Conservation (phyloP, 2,113 vertebrate genomes). For the Elaphurus davidianus region DNA sequence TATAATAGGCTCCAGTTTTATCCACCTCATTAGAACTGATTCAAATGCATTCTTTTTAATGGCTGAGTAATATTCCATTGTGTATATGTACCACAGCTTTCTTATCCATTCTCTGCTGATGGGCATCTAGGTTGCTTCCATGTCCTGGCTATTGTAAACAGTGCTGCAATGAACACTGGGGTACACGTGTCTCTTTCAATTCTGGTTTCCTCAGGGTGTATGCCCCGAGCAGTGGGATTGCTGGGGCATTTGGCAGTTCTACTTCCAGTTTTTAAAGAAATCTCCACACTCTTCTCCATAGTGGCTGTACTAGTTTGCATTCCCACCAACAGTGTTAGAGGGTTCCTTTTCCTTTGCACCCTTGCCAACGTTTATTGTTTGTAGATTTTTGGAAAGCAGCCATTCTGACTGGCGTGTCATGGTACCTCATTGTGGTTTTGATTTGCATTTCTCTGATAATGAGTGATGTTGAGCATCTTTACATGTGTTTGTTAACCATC, state of each 20-base stretch:
- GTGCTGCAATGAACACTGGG: accelerated
- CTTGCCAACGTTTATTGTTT: neutral
- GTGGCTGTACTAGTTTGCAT: neutral
- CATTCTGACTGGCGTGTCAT: accelerated
- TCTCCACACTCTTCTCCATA: neutral
- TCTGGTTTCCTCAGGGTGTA: neutral
- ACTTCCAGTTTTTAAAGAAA: neutral
- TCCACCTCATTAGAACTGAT: neutral
- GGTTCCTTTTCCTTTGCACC: neutral
- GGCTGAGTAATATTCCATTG: neutral
- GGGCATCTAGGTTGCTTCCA: neutral
- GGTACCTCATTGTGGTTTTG: neutral
- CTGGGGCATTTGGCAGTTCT: neutral
- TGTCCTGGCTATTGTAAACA: neutral
- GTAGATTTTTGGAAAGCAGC: neutral
- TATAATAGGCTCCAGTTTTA: neutral
- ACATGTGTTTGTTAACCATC: neutral
- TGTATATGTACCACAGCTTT: neutral
- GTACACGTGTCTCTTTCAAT: neutral
- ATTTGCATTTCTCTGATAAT: neutral
- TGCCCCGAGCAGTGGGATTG: neutral
- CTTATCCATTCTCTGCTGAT: neutral
- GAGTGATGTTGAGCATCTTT: neutral
- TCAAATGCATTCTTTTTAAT: neutral
- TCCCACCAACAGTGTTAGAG: neutral